A percentile compares a stretch with the other conserved stretches of the same genome.
phyloP scores from a whole-genome alignment of 2,113 vertebrate genomes.

The Thalassoma bifasciatum region DNA sequence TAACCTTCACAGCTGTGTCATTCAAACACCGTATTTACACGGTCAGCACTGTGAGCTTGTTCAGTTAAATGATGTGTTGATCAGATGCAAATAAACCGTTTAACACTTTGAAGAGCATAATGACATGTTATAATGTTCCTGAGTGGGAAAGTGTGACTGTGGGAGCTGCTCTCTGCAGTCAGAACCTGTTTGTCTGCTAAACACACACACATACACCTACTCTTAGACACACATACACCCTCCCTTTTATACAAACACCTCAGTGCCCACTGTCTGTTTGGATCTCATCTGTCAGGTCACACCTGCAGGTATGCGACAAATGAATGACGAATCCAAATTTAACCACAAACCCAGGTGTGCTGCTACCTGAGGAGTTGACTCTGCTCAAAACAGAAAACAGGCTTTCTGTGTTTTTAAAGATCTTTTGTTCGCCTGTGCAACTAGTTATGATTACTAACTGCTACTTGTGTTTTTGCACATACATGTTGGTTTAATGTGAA shows the following conservation, averaged over 20 bases:
- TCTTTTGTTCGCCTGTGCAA: neutral
- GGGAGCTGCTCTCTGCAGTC: constrained; percentile 24
- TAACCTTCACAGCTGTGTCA: constrained; percentile 28
- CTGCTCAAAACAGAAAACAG: neutral
- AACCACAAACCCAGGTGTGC: neutral
- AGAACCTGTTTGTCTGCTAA: neutral
- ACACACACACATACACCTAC: neutral
- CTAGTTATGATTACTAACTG: neutral
- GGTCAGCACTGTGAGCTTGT: neutral
- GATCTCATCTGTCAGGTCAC: constrained; percentile 23
- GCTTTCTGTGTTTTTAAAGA: neutral
- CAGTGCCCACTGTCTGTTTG: constrained; percentile 13
- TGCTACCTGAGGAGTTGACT: neutral
- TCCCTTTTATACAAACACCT: constrained; percentile 1
- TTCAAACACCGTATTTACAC: neutral
- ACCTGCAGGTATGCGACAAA: constrained; percentile 17
- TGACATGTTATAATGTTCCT: neutral
- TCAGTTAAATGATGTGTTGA: neutral
- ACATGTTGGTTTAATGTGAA: neutral
- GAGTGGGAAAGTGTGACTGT: neutral
- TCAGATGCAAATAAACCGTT: constrained; percentile 19
- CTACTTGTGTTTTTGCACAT: neutral
- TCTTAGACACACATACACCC: neutral
- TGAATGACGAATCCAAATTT: neutral
- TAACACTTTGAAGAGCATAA: neutral